These are phyloP conservation scores for Capitulum mitella DNA, from an alignment of 2,888 invertebrate species.

Conservation along the genomic window DNA sequence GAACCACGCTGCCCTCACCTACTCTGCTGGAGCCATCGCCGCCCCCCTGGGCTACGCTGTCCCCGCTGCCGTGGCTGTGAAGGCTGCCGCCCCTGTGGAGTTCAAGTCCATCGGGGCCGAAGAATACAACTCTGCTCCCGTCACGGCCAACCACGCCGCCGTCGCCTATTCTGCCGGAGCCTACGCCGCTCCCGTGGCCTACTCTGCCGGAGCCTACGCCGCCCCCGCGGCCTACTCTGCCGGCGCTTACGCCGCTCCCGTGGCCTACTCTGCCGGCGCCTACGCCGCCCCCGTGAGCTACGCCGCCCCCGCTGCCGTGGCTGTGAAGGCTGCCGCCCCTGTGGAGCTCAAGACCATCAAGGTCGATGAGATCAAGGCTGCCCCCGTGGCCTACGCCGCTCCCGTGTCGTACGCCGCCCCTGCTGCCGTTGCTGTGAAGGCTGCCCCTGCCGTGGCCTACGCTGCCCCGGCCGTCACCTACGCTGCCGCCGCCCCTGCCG, in stretches of 20 bases:
- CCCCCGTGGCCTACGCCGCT: background rate
- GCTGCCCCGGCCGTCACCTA: conserved; percentile 15
- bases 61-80: background rate
- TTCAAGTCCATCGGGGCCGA: background rate
- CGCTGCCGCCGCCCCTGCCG: conserved; percentile 26
- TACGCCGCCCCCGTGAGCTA: too few species aligned
- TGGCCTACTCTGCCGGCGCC: too few species aligned
- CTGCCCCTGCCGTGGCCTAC: conserved; percentile 9
- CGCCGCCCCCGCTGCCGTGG: too few species aligned
- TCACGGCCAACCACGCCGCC: background rate
- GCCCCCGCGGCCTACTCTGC: background rate
- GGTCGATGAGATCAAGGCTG: too few species aligned
- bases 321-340: background rate
- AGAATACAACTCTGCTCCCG: background rate
- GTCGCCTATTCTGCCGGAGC: background rate
- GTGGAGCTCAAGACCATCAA: too few species aligned
- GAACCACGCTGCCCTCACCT: background rate
- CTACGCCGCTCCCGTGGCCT: background rate
- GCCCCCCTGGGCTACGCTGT: background rate
- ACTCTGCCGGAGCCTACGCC: background rate
- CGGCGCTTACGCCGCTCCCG: background rate
- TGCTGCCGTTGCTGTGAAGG: background rate
- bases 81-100: background rate
- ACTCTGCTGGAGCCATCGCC: background rate
- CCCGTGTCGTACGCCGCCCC: too few species aligned